These are phyloP conservation scores for Notothenia rossii DNA, from an alignment of 2,113 vertebrate genomes.

Conservation along the genomic window DNA sequence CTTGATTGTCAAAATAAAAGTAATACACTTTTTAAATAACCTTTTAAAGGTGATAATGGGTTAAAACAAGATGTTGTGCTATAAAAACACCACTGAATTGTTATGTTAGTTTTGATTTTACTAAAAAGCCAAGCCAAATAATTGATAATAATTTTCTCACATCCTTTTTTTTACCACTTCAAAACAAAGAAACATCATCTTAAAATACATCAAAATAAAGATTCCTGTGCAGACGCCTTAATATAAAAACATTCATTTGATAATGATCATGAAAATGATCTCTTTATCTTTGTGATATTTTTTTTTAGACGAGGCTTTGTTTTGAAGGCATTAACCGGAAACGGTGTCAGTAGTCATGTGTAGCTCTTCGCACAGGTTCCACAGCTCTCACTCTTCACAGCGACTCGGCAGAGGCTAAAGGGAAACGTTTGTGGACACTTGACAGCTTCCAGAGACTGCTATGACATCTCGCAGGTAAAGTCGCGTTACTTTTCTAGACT, in stretches of 20 bases:
- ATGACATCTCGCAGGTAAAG: conserved; percentile 92
- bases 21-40: neutral
- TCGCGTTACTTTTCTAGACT: neutral
- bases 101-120: neutral
- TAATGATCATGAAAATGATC: too few species aligned
- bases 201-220: neutral
- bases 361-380: neutral
- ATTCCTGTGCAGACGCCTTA: neutral
- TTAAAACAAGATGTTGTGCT: neutral
- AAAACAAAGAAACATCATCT: too few species aligned
- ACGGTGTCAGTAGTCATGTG: neutral
- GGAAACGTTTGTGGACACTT: conserved; percentile 60
- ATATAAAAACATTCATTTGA: neutral
- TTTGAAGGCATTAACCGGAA: conserved; percentile 66
- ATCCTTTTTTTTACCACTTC: neutral
- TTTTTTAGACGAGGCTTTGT: neutral
- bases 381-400: conserved; percentile 29
- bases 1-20: neutral
- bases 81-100: neutral
- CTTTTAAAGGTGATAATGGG: too few species aligned
- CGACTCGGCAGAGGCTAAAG: conserved; percentile 19
- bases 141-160: too few species aligned
- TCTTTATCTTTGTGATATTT: too few species aligned
- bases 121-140: too few species aligned
- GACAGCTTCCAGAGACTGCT: conserved; percentile 73